phyloP scores from a whole-genome alignment of 2,888 invertebrate species.

The Cordylochernes scorpioides region DNA sequence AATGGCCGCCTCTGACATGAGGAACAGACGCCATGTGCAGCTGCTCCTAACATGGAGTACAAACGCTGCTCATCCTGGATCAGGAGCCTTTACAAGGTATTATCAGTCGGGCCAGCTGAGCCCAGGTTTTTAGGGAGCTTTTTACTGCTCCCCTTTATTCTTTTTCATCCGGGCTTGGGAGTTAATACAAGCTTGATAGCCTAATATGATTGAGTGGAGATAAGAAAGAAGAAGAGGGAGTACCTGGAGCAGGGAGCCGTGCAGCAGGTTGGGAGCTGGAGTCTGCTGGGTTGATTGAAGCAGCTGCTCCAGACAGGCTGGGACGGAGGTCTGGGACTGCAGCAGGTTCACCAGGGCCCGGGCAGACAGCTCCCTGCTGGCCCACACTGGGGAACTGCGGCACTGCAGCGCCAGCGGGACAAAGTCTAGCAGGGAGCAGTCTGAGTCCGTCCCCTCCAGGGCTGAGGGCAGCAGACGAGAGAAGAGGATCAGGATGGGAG shows the following conservation, averaged over 20 bases:
- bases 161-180: too few species aligned
- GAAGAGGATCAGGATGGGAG: conserved; percentile 47
- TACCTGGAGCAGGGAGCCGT: conserved; percentile 9
- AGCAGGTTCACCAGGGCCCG: conserved; percentile 37
- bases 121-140: too few species aligned
- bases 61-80: too few species aligned
- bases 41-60: too few species aligned
- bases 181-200: too few species aligned
- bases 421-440: conserved; percentile 37
- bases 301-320: conserved; percentile 16
- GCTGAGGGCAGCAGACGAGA: conserved; percentile 47
- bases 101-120: too few species aligned
- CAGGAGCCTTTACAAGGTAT: too few species aligned
- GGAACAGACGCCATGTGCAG: too few species aligned
- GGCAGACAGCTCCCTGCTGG: conserved; percentile 43
- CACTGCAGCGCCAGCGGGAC: conserved; percentile 36
- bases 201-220: too few species aligned
- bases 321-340: too few species aligned
- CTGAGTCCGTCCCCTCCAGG: conserved; percentile 38
- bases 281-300: conserved; percentile 3
- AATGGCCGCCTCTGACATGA: too few species aligned
- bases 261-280: conserved; percentile 2
- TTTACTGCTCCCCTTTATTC: too few species aligned
- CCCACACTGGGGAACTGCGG: conserved; percentile 35
- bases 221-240: conserved; percentile 1